Conservation (phyloP, 2,888 invertebrate species). For the Vanessa cardui region DNA sequence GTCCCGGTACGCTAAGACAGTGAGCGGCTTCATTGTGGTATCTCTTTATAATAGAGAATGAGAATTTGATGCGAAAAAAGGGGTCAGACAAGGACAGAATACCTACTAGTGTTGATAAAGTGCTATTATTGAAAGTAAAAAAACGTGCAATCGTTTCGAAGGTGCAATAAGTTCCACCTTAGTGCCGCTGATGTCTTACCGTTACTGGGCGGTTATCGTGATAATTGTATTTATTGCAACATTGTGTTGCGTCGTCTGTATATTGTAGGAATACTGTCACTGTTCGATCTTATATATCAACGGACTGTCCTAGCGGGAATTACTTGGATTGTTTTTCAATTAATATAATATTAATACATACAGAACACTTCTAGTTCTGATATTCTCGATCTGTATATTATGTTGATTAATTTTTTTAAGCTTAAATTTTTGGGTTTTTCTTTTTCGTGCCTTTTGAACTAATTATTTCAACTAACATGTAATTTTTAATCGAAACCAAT, state of each 20-base stretch:
- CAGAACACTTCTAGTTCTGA: constrained; percentile 18
- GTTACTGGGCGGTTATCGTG: constrained; percentile 31
- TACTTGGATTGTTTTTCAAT: constrained; percentile 9
- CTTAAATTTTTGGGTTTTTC: constrained; percentile 15
- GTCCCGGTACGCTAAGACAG: constrained; percentile 26
- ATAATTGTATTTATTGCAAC: constrained; percentile 46
- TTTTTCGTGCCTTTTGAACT: constrained; percentile 15
- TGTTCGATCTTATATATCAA: constrained; percentile 17
- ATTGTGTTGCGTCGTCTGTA: constrained; percentile 36
- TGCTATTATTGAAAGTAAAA: neutral
- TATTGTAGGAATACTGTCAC: constrained; percentile 37
- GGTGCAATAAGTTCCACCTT: neutral
- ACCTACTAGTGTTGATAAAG: neutral
- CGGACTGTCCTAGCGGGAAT: constrained; percentile 19
- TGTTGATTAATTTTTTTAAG: constrained; percentile 20
- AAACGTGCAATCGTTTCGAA: neutral
- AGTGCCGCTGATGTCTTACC: constrained; percentile 14
- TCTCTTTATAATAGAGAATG: neutral
- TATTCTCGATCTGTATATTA: constrained; percentile 33
- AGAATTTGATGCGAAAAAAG: neutral
- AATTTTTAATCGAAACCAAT: constrained; percentile 11
- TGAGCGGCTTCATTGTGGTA: neutral
- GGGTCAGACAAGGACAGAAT: neutral
- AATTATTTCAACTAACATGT: constrained; percentile 17
- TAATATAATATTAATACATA: constrained; percentile 11